Percentiles rank a stretch among this genome's conserved stretches.
phyloP scores from a whole-genome alignment of 2,797 vertebrate species.

The Siniperca undulata region DNA sequence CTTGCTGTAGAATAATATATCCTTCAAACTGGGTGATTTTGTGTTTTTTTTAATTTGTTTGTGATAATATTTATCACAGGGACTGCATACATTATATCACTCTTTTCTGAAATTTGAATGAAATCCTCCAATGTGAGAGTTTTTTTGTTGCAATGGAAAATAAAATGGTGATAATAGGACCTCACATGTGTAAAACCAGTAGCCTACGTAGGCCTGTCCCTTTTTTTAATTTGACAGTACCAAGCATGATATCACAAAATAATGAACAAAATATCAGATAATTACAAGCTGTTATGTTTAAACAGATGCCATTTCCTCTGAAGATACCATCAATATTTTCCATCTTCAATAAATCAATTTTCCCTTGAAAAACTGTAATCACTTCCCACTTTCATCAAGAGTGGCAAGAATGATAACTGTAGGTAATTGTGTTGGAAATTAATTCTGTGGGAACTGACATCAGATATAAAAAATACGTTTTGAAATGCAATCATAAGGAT shows the following conservation, averaged over 20 bases:
- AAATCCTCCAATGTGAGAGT: not conserved
- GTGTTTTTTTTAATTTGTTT: not conserved
- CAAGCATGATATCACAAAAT: not conserved
- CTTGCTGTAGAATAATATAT: not conserved
- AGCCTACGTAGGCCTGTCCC: not conserved
- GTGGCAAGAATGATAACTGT: constrained; percentile 41
- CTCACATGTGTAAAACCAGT: not conserved
- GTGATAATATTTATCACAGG: not conserved
- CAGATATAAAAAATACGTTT: constrained; percentile 57
- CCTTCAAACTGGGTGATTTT: not conserved
- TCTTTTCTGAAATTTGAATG: not conserved
- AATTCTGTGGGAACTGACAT: constrained; percentile 56
- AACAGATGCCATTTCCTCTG: constrained; percentile 21
- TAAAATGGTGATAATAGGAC: not conserved
- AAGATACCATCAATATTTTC: constrained; percentile 31
- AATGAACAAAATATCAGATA: constrained; percentile 3
- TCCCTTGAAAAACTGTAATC: constrained; percentile 6
- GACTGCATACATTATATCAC: not conserved
- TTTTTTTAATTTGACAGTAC: constrained; percentile 7
- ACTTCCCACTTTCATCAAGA: constrained; percentile 52
- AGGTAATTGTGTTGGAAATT: constrained; percentile 54
- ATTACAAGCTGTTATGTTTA: constrained; percentile 10
- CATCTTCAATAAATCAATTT: constrained; percentile 20
- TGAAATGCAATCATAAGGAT: constrained; percentile 67
- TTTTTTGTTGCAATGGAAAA: not conserved